phyloP scores from a whole-genome alignment of 35 echinoderm and acorn worm species.

The Apostichopus japonicus region DNA sequence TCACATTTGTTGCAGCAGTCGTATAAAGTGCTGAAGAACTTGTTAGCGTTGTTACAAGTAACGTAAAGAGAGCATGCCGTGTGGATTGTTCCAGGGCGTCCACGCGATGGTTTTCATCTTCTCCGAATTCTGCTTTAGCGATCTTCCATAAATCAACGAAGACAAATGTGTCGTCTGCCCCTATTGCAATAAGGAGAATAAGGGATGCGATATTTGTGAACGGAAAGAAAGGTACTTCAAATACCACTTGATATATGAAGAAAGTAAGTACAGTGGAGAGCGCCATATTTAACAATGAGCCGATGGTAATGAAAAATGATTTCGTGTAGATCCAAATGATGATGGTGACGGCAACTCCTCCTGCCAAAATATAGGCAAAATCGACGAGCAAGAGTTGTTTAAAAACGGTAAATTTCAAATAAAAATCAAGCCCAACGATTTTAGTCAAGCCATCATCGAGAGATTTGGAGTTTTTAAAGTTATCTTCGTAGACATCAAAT shows the following conservation, averaged over 20 bases:
- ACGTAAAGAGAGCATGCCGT: slow-evolving; percentile 69
- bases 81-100: slow-evolving; percentile 58
- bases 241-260: slow-evolving; percentile 71
- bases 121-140: not conserved
- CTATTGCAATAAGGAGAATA: slow-evolving; percentile 83
- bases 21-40: not conserved
- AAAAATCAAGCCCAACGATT: slow-evolving; percentile 59
- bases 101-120: not conserved
- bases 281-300: slow-evolving; percentile 68
- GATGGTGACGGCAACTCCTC: slow-evolving; percentile 42
- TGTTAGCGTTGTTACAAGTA: slow-evolving; percentile 92
- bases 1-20: slow-evolving; percentile 66
- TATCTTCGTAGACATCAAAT: slow-evolving; percentile 39
- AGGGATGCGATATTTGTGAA: slow-evolving; percentile 70
- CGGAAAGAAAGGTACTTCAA: slow-evolving; percentile 74
- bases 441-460: slow-evolving; percentile 37
- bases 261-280: slow-evolving; percentile 77
- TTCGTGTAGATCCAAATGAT: slow-evolving; percentile 87
- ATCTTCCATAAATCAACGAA: slow-evolving; percentile 81
- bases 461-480: slow-evolving; percentile 26
- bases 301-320: slow-evolving; percentile 78
- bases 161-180: slow-evolving; percentile 87
- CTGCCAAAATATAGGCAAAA: slow-evolving; percentile 59
- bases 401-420: slow-evolving; percentile 69
- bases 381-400: slow-evolving; percentile 63